A percentile compares a stretch with the other conserved stretches of the same genome.
phyloP scores from a whole-genome alignment of 2,797 vertebrate species.

The Channallabes apus region DNA sequence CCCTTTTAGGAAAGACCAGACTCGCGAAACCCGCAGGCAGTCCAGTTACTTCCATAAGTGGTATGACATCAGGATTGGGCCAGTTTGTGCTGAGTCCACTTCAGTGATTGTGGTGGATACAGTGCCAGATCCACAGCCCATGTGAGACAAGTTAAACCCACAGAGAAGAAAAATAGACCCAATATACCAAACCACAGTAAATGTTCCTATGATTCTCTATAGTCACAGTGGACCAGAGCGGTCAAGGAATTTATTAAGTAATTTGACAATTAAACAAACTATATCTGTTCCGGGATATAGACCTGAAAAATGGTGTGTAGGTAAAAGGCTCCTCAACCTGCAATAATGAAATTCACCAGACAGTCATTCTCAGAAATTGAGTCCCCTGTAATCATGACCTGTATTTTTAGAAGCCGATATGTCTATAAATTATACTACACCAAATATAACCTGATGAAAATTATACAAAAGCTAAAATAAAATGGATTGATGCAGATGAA shows the following conservation, averaged over 20 bases:
- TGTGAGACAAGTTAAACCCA: slow-evolving; percentile 62
- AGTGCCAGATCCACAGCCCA: slow-evolving; percentile 62
- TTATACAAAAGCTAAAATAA: not conserved
- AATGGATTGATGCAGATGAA: not conserved
- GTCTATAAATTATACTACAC: not conserved
- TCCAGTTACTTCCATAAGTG: slow-evolving; percentile 52
- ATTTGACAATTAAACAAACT: slow-evolving; percentile 2
- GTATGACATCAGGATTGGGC: slow-evolving; percentile 68
- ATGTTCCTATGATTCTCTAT: slow-evolving; percentile 37
- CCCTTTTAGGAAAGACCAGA: slow-evolving; percentile 57
- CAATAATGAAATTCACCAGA: not conserved
- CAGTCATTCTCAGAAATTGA: not conserved
- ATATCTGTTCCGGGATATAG: not conserved
- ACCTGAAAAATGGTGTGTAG: not conserved
- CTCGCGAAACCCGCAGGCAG: slow-evolving; percentile 50
- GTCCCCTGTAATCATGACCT: not conserved
- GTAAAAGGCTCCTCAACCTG: not conserved
- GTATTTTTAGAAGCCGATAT: not conserved
- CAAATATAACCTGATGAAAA: not conserved
- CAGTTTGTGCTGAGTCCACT: slow-evolving; percentile 65
- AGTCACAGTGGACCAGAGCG: slow-evolving; percentile 22
- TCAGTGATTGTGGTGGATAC: slow-evolving; percentile 63
- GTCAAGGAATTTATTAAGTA: slow-evolving; percentile 25
- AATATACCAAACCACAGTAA: slow-evolving; percentile 44
- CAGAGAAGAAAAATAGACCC: slow-evolving; percentile 47